Evolutionary conservation across 2,113 vertebrate species (phyloP).

Genomic region (Motacilla tschutschensis): DNA sequence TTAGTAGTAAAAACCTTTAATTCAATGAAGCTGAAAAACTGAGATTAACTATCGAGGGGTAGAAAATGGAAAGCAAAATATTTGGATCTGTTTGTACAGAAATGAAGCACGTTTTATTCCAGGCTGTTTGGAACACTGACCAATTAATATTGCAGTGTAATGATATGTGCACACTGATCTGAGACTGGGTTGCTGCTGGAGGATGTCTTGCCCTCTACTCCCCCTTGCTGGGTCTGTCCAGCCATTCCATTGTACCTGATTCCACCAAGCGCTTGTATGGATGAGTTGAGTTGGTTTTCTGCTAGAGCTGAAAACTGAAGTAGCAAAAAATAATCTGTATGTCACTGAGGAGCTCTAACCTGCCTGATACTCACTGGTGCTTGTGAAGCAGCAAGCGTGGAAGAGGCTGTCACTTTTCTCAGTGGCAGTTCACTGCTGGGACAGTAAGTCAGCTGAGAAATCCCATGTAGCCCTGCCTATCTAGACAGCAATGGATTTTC

Average conservation of each 20-base stretch:
- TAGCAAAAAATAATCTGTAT: not conserved
- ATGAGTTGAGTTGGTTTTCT: not conserved
- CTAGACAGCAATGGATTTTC: not conserved
- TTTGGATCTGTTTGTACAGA: not conserved
- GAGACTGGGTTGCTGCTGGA: not conserved
- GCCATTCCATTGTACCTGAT: not conserved
- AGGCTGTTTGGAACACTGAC: not conserved
- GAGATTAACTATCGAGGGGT: not conserved
- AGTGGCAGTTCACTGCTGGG: not conserved
- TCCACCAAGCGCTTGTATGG: not conserved
- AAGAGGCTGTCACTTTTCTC: not conserved
- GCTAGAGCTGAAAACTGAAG: not conserved
- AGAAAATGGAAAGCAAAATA: not conserved
- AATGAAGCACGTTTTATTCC: not conserved
- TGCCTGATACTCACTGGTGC: not conserved
- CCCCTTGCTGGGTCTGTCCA: not conserved
- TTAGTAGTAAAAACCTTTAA: not conserved
- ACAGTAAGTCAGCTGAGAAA: not conserved
- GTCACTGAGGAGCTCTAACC: not conserved
- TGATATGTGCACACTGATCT: fast-evolving
- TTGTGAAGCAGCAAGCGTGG: not conserved
- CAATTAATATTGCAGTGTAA: not conserved
- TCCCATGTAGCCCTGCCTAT: not conserved
- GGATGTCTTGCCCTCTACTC: not conserved
- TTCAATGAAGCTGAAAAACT: not conserved